Conservation (phyloP, 2,113 vertebrate genomes). For the Rhinogobius similis region DNA sequence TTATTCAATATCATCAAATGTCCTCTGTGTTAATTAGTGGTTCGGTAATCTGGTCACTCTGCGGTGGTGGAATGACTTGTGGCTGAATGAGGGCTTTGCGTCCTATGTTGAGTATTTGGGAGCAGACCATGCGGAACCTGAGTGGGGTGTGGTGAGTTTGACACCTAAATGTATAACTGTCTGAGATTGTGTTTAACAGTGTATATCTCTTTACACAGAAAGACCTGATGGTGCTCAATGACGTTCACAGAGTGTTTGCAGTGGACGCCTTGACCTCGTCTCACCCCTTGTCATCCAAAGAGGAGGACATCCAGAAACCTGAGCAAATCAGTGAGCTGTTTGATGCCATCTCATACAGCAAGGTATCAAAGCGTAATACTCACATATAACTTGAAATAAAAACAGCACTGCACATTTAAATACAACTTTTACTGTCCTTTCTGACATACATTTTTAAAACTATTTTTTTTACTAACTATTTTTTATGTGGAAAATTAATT, state of each 20-base stretch:
- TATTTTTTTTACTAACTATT: too few relatives aligned
- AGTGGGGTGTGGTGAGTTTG: constrained; percentile 82
- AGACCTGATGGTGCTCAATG: constrained; percentile 86
- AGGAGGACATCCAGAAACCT: constrained; percentile 84
- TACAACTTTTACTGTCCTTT: neutral
- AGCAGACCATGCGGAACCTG: constrained; percentile 68
- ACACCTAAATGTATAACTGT: neutral
- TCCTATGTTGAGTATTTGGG: constrained; percentile 93
- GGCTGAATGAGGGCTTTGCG: constrained; percentile 96
- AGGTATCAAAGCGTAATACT: constrained; percentile 73
- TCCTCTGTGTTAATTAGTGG: constrained; percentile 79
- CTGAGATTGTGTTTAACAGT: neutral
- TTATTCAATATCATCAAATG: neutral
- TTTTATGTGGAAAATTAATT: too few relatives aligned
- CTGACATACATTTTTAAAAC: too few relatives aligned
- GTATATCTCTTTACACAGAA: constrained; percentile 69
- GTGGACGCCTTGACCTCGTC: constrained; percentile 86
- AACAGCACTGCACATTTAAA: neutral
- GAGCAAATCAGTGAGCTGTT: constrained; percentile 92
- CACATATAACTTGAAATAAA: neutral
- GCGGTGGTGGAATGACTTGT: constrained; percentile 94
- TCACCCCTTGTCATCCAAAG: constrained; percentile 85
- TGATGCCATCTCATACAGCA: constrained; percentile 92
- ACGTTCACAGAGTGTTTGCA: constrained; percentile 84
- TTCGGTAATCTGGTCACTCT: constrained; percentile 95